Percentiles rank a stretch among this genome's conserved stretches.
Evolutionary conservation across 2,113 vertebrate species (phyloP).

Genomic region (Candoia aspera): DNA sequence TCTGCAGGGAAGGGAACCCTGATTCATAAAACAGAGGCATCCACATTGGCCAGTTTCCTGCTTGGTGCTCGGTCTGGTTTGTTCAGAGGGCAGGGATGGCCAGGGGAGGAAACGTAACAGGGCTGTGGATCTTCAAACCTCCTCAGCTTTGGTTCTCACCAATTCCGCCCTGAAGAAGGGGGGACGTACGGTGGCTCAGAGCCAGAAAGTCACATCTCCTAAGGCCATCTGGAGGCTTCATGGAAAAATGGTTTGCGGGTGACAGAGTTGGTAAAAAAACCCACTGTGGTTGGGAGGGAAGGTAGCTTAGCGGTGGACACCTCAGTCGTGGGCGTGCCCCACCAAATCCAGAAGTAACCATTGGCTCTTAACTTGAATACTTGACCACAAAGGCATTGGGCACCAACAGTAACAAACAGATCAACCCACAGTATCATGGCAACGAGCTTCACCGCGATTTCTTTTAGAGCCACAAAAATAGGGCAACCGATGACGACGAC

Average conservation of each 20-base stretch:
- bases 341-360: not conserved
- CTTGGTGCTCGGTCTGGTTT: too few species aligned
- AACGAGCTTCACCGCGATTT: not conserved
- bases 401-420: not conserved
- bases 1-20: too few species aligned
- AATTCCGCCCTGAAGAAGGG: too few species aligned
- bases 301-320: not conserved
- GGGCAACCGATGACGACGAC: not conserved
- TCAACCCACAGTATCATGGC: not conserved
- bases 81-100: too few species aligned
- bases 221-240: not conserved
- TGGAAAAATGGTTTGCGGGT: not conserved
- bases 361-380: not conserved
- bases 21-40: too few species aligned
- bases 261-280: not conserved
- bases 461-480: not conserved
- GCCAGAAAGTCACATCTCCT: not conserved
- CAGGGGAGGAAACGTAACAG: too few species aligned
- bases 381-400: not conserved
- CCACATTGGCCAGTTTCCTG: too few species aligned
- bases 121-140: too few species aligned
- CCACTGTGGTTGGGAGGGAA: not conserved
- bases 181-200: too few species aligned
- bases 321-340: not conserved
- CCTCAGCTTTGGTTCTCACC: too few species aligned